Conservation (phyloP, 1,140 invertebrate species). For the Brachionus paranguensis region DNA sequence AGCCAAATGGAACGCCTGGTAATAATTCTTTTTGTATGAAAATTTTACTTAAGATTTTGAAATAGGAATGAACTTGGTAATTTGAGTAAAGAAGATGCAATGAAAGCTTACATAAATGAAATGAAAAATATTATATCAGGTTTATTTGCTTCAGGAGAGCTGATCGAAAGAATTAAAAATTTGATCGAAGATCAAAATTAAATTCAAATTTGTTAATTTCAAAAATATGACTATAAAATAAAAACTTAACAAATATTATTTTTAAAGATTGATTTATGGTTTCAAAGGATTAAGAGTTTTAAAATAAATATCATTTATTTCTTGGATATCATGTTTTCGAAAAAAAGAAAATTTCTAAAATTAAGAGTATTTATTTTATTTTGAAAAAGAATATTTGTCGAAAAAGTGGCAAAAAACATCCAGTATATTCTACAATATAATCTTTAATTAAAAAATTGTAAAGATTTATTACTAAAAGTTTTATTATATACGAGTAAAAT, state of each 20-base stretch:
- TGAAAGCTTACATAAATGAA: conserved; percentile 28
- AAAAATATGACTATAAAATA: neutral
- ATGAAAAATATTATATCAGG: neutral
- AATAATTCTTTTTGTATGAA: neutral
- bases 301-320: too few species aligned
- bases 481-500: too few species aligned
- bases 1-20: conserved; percentile 67
- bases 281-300: neutral
- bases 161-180: neutral
- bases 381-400: too few species aligned
- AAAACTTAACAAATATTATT: neutral
- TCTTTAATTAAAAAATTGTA: too few species aligned
- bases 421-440: too few species aligned
- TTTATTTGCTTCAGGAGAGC: neutral
- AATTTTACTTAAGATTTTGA: neutral
- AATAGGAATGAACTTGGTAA: neutral
- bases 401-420: too few species aligned
- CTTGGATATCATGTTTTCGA: too few species aligned
- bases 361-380: too few species aligned
- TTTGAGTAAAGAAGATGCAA: conserved; percentile 33
- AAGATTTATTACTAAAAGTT: too few species aligned
- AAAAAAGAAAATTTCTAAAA: too few species aligned
- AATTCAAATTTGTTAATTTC: neutral
- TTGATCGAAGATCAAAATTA: neutral
- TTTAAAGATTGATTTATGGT: neutral